Conservation (phyloP, 1,140 invertebrate genomes). For the Drosophila sproati region DNA sequence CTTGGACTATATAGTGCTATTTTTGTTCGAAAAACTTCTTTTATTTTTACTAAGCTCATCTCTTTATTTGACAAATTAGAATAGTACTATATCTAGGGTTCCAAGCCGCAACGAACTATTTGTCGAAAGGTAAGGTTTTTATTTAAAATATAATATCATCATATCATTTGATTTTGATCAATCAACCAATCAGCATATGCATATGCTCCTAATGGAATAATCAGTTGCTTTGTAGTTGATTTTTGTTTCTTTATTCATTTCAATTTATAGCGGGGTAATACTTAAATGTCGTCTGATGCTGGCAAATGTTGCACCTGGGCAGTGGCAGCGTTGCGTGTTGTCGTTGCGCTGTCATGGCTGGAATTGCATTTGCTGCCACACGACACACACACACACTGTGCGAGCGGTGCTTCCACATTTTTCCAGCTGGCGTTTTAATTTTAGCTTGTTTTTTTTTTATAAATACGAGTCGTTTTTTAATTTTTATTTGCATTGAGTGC, state of each 20-base stretch:
- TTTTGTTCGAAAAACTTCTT: too few relatives aligned
- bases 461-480: conserved; percentile 25
- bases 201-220: too few relatives aligned
- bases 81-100: too few relatives aligned
- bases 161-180: too few relatives aligned
- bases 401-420: conserved; percentile 63
- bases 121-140: too few relatives aligned
- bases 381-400: not conserved
- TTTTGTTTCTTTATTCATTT: conserved; percentile 14
- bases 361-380: conserved; percentile 64
- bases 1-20: too few relatives aligned
- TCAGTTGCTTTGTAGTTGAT: not conserved
- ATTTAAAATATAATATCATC: too few relatives aligned
- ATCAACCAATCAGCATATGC: too few relatives aligned
- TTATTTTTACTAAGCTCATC: too few relatives aligned
- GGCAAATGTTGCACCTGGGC: conserved; percentile 19
- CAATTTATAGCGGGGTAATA: conserved; percentile 38
- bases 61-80: too few relatives aligned
- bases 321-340: conserved; percentile 39
- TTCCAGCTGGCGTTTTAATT: conserved; percentile 66
- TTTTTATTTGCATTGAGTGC: conserved; percentile 62
- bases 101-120: too few relatives aligned
- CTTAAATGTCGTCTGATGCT: not conserved
- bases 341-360: conserved; percentile 59
- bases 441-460: conserved; percentile 39